Base-by-base conservation (phyloP, 2,888 invertebrate species). In the Calephelis perditalis region DNA sequence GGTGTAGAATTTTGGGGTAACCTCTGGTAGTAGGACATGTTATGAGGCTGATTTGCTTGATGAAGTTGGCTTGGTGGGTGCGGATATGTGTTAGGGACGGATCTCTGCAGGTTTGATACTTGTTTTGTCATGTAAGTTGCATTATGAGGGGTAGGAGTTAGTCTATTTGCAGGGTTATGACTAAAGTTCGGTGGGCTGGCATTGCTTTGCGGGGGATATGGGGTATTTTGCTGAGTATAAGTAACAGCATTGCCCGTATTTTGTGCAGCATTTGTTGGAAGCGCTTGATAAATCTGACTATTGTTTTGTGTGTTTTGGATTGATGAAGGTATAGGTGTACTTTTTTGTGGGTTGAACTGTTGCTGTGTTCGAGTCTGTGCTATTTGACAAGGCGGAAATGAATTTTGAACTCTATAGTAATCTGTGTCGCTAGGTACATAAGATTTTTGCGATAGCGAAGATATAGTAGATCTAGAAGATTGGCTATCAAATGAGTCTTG, bases 401-500 rank as follows among this genome's bases (percentile, higher is more conserved):
- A 72, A 64, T 81, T 87, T 69, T 83, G 89, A 15, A 82, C 72
- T 66, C 85, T 75, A 3, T 82, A 80, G 64, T 91, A 91, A 58
- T 90, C 91, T 1, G 80, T 77, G 7, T 88, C 90, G 60, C 75
- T 81, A 7, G 82, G 77, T 2, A 75, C 73, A 57, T 78, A 79
- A 0, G 90, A 85, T 64, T 84, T 86, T 67, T 91, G 90, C 0
- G 91, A 91, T 47, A 89, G 67, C 2, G 89, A 86, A 2, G 91
- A 90, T 76, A 91, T 89, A 1, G 90, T 91, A 5, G 91, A 91
- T 7, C 91, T 76, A 15, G 91, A 91, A 3, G 88, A 90, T 61
- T 91, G 91, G 63, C 91, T 91, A 66, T 91, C 91, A 58, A 91
- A 91, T 0, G 91, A 91, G 61, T 91, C 91, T 62, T 86, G 86